Conservation (phyloP, 1,140 invertebrate species). For the Papilio xuthus region DNA sequence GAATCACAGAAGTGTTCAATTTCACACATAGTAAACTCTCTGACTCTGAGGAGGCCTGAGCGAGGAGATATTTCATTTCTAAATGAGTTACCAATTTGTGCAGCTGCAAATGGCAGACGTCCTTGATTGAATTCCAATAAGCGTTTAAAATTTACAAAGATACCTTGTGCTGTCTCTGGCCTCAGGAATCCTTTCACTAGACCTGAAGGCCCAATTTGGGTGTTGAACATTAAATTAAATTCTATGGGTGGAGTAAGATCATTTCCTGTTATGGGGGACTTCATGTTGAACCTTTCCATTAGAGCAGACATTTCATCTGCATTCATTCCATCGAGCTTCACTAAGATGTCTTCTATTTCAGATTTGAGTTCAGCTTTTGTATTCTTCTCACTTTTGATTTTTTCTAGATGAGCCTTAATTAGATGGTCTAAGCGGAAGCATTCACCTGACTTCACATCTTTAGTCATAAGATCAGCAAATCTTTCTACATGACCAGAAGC, state of each 20-base stretch:
- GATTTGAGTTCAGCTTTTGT: slow-evolving; percentile 86
- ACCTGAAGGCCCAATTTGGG: slow-evolving; percentile 98
- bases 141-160: slow-evolving; percentile 99
- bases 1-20: slow-evolving; percentile 99
- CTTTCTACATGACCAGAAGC: slow-evolving; percentile 99
- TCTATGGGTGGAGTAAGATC: slow-evolving; percentile 97
- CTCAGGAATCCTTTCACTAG: slow-evolving; percentile 96
- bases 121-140: slow-evolving; percentile 99
- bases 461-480: slow-evolving; percentile 99
- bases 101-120: slow-evolving; percentile 97
- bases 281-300: slow-evolving; percentile 94
- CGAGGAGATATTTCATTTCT: slow-evolving; percentile 99
- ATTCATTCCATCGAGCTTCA: slow-evolving; percentile 85
- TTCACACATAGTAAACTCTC: slow-evolving; percentile 99
- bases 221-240: slow-evolving; percentile 99
- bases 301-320: slow-evolving; percentile 94
- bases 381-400: slow-evolving; percentile 93
- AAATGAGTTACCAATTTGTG: slow-evolving; percentile 99
- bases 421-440: slow-evolving; percentile 99
- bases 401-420: slow-evolving; percentile 98
- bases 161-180: slow-evolving; percentile 99
- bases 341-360: slow-evolving; percentile 91
- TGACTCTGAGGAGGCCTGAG: slow-evolving; percentile 96
- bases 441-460: slow-evolving; percentile 97
- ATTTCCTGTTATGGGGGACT: slow-evolving; percentile 97